Evolutionary conservation across 2,113 vertebrate genomes (phyloP), one percentile per base, ranked within the genome.

Genomic region (Phalacrocorax carbo): DNA sequence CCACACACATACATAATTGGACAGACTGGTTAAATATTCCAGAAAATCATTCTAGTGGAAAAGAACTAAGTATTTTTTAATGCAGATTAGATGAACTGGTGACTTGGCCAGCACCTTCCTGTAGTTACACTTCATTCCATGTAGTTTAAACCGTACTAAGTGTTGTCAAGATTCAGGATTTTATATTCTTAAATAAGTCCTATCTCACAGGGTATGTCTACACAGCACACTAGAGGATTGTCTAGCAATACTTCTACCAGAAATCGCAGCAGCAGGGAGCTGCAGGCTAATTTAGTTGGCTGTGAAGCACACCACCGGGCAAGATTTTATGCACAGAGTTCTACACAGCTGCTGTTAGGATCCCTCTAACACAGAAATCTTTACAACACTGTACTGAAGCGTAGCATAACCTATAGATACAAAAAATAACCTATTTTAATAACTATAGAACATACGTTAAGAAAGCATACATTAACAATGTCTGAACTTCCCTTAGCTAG

Each of bases 271-370:
- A 95, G 77, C 81, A 93, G 66, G 81, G 38, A 94, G 78, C 84
- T 93, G 89, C 76, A 78, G 79, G 73, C 77, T 91, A 84, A 92
- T 89, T 94, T 75, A 94, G 42, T 38, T 48, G 3, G n/a, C 91
- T 84, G 83, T 73, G 91, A 93, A 91, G 42, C n/a, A 55, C 58
- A 68, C 65, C 38, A 88, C 26, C 0, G 0, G 29, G 77, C 36
- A 95, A 87, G 84, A 72, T 40, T 64, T 42, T 71, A 61, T 69
- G 34, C 2, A 1, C 7, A 46, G 60, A 75, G 55, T 51, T 86
- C 46, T 69, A 91, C 44, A 34, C 0, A 4, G 65, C 38, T 84
- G 65, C 86, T 57, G 34, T 36, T 51, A 87, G 34, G 44, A 78
- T 40, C 21, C 26, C 30, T 84, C 69, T 36, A 75, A 80, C 34